Base-by-base conservation (phyloP, 2,113 vertebrate species). In the Uropsilus gracilis region DNA sequence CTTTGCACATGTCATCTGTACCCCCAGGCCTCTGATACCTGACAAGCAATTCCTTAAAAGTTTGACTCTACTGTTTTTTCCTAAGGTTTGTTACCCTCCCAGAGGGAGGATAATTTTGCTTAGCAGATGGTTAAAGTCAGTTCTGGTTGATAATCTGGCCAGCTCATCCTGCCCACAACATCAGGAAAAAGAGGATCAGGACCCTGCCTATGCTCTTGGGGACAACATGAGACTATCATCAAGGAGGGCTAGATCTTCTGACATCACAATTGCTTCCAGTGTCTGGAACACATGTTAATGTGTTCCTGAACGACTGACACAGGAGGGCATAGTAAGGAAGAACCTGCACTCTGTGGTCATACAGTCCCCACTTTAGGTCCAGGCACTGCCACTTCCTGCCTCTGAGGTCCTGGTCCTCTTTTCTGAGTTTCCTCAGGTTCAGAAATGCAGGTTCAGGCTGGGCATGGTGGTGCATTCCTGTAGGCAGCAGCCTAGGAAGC, bases 41-140 rank as follows among this genome's bases (percentile, higher is more conserved):
- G 91, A 93, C 73, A 86, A 87, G 87, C 87, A 87, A 55, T 85
- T 82, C 34, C 82, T 46, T 24, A 73, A 50, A 59, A 95, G 63
- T 39, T 55, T 86, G 82, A 63, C 32, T 69, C 44, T 55, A 26
- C 53, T 28, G 13, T 2, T 55, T 90, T 86, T 95, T 71, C 86
- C 82, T 75, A 37, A 82, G 44, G 26, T 82, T 90, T 91, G 61
- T 63, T 82, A 75, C 18, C 37, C 6, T 86, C 34, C 37, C 69
- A 77, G 61, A 71, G 91, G 82, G 26, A 83, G 44, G 37, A 18
- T 63, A 39, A 34, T 77, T 87, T 94, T 76, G 20, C 76, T 53
- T 93, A 46, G 50, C 80, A 59, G 86, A 44, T 81, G 18, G 57
- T 59, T 93, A 5, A 68, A 85, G 73, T 75, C 68, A 9, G 42